Evolutionary conservation across 2,888 invertebrate species (phyloP).

Genomic region (Pseudococcus longispinus): DNA sequence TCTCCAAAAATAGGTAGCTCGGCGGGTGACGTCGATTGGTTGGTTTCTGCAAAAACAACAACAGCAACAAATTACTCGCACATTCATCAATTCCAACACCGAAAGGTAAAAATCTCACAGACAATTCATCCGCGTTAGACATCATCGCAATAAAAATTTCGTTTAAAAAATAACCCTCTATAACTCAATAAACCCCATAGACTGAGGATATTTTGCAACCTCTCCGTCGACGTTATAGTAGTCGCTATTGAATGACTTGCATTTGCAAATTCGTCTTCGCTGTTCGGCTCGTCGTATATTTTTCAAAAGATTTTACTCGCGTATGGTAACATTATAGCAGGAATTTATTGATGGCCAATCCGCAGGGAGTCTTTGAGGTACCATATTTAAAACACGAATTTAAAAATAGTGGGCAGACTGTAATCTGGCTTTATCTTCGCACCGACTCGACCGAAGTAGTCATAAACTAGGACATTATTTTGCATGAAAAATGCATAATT

Average conservation of each 20-base stretch:
- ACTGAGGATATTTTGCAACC: background rate
- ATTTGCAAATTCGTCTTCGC: background rate
- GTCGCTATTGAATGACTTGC: background rate
- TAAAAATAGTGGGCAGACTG: constrained; percentile 4
- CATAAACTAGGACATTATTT: constrained; percentile 25
- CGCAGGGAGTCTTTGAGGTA: background rate
- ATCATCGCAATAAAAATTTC: background rate
- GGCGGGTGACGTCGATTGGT: constrained; percentile 81
- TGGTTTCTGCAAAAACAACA: constrained; percentile 71
- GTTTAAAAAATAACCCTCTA: background rate
- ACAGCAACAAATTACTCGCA: background rate
- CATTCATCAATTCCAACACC: no score
- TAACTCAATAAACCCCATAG: background rate
- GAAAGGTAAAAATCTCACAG: no score
- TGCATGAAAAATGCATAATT: constrained; percentile 37
- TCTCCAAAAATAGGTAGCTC: constrained; percentile 85
- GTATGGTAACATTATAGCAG: constrained; percentile 1
- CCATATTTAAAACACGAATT: background rate
- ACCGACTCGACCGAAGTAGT: background rate
- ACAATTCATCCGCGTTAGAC: background rate
- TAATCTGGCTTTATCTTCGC: background rate
- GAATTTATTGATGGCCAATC: constrained; percentile 19
- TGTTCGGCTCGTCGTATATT: background rate
- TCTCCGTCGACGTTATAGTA: background rate
- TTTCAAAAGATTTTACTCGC: background rate